Evolutionary conservation across 2,113 vertebrate genomes (phyloP).

Genomic region (Labrus mixtus): DNA sequence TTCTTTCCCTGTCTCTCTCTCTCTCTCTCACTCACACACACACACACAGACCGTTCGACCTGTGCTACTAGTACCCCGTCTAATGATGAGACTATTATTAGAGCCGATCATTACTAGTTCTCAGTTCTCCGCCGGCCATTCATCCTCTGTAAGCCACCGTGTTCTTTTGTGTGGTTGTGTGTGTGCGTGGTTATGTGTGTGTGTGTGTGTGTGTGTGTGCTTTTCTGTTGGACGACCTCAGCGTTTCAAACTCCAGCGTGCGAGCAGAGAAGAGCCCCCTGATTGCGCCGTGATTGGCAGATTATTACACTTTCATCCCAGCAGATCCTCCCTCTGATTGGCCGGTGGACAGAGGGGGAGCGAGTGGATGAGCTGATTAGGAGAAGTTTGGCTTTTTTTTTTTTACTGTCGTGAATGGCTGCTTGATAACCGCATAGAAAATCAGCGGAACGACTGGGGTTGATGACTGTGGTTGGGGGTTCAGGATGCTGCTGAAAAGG

Average conservation of each 20-base stretch:
- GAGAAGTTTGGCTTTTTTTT: constrained; percentile 11
- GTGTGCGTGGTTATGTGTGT: constrained; percentile 11
- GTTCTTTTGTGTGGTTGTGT: constrained; percentile 11
- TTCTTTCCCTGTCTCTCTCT: not conserved
- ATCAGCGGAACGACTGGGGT: not conserved
- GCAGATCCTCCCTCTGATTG: constrained; percentile 18
- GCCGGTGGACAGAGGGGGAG: constrained; percentile 14
- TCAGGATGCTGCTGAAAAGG: not conserved
- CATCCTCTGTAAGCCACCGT: constrained; percentile 2
- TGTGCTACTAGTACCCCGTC: constrained; percentile 23
- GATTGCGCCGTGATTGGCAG: constrained; percentile 68
- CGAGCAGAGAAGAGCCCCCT: constrained; percentile 55
- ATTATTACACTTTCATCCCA: constrained; percentile 60
- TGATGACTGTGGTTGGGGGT: constrained; percentile 24
- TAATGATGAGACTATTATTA: constrained; percentile 63
- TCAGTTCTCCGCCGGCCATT: constrained; percentile 45
- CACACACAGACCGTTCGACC: constrained; percentile 42
- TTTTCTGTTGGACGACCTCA: constrained; percentile 22
- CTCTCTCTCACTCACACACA: constrained; percentile 11
- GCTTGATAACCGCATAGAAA: constrained; percentile 29
- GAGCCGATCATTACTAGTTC: constrained; percentile 57
- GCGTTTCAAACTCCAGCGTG: constrained; percentile 32
- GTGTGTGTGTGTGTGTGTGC: not conserved
- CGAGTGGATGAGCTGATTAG: constrained; percentile 37
- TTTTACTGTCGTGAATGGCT: constrained; percentile 5